Conservation (phyloP, 2,113 vertebrate genomes). For the Eolophus roseicapilla region DNA sequence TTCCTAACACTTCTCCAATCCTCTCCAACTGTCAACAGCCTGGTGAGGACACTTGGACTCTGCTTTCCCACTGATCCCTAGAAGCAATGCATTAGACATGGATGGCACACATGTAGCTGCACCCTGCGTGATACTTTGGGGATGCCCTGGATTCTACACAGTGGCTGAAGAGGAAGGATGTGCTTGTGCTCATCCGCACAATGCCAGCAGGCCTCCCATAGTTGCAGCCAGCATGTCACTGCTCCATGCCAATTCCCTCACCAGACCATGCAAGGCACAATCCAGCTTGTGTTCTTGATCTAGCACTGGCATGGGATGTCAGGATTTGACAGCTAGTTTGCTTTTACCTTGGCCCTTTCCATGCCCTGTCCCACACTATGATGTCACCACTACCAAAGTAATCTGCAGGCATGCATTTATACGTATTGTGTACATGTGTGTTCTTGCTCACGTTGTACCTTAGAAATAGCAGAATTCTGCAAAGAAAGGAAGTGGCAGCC, state of each 20-base stretch:
- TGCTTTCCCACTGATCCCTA: neutral
- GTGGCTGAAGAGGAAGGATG: accelerated
- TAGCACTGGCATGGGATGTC: neutral
- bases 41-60: neutral
- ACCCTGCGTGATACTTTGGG: neutral
- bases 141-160: neutral
- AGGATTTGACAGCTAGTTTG: neutral
- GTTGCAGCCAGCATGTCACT: neutral
- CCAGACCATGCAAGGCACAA: accelerated
- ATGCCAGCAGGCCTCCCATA: neutral
- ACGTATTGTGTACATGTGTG: accelerated
- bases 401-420: neutral
- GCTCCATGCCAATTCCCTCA: neutral
- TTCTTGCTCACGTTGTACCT: neutral
- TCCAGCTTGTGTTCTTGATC: neutral
- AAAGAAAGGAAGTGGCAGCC: constrained; percentile 24
- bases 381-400: neutral
- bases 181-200: accelerated
- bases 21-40: neutral
- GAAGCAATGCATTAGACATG: neutral
- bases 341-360: neutral
- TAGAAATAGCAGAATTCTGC: neutral
- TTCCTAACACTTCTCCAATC: neutral
- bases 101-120: neutral
- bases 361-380: neutral